Base-by-base conservation (phyloP, 2,797 vertebrate genomes). In the Ambastaia sidthimunki region DNA sequence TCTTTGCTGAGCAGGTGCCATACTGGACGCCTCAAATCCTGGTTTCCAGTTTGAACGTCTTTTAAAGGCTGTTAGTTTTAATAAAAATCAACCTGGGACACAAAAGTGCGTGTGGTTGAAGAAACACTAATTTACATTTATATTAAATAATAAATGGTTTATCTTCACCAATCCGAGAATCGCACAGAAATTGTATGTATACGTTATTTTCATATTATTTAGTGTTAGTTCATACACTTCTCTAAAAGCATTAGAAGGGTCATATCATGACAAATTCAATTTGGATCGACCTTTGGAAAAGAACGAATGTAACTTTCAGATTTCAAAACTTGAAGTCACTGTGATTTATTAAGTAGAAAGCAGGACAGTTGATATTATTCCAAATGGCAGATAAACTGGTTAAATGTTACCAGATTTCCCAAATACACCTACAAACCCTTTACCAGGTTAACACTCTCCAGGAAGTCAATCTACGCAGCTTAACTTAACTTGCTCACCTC, bases 11-110 rank as follows among this genome's bases (percentile, higher is more conserved):
- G 60, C 80, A 44, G 83, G 60, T 78, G 73, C 72, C 47, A 80
- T 82, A 13, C 59, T 84, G 70, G 85, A 78, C 44, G 77, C 84
- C 54, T 78, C 87, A 37, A 16, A 7, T 70, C 85, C 90, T 91
- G 85, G 11, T 13, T 31, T 63, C 7, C 28, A 11, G 3, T 16
- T 37, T 65, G 18, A 37, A 65, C 31, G 59, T 62, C 15, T 7
- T 28, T 28, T 62, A 62, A 62, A 60, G 31, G 28, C 25, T 62
- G 59, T 62, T 59, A 59, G 23, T 59, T 59, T 28, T 3, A 31
- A 62, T 62, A 28, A 62, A 62, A 62, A 28, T 62, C 59, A 62
- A 62, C 59, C 23, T 10, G 9, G 55, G 55, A 59, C 21, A 12
- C 25, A 7, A 28, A 62, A 62, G 4, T 16, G 59, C 25, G 4